Evolutionary conservation across 2,113 vertebrate species (phyloP).

Genomic region (Anolis carolinensis): DNA sequence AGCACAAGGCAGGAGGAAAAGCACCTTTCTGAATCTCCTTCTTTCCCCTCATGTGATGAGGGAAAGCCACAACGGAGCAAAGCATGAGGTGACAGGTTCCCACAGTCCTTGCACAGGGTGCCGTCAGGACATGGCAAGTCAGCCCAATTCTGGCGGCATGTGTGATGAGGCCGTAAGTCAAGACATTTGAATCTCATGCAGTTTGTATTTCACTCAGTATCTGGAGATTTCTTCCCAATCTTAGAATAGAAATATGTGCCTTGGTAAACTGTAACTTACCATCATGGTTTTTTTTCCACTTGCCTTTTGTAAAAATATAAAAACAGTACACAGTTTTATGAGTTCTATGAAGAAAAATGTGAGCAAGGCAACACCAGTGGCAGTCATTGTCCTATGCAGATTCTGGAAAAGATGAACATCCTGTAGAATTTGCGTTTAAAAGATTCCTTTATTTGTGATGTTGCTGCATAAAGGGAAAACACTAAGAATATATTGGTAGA

Average conservation of each 20-base stretch:
- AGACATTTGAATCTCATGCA: conserved; percentile 1
- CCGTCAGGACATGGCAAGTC: too few species aligned
- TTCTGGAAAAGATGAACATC: not conserved
- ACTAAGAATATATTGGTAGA: too few species aligned
- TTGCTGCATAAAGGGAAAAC: not conserved
- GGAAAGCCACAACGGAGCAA: too few species aligned
- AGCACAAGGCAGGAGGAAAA: too few species aligned
- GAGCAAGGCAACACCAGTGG: conserved; percentile 10
- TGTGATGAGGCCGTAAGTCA: too few species aligned
- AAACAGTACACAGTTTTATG: conserved; percentile 20
- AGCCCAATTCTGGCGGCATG: too few species aligned
- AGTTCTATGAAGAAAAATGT: conserved; percentile 2
- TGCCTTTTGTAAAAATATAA: conserved; percentile 36
- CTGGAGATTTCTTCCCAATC: conserved; percentile 18
- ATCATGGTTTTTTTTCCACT: conserved; percentile 39
- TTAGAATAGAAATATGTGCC: conserved; percentile 31
- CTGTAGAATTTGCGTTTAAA: not conserved
- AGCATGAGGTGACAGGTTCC: too few species aligned
- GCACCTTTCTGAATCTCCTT: too few species aligned
- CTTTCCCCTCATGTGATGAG: too few species aligned
- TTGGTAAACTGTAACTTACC: conserved; percentile 11
- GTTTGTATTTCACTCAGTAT: conserved; percentile 11
- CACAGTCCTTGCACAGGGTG: too few species aligned
- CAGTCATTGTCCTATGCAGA: not conserved
- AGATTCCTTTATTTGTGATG: not conserved